phyloP scores from a whole-genome alignment of 2,888 invertebrate genomes.

The Agrotis ipsilon region DNA sequence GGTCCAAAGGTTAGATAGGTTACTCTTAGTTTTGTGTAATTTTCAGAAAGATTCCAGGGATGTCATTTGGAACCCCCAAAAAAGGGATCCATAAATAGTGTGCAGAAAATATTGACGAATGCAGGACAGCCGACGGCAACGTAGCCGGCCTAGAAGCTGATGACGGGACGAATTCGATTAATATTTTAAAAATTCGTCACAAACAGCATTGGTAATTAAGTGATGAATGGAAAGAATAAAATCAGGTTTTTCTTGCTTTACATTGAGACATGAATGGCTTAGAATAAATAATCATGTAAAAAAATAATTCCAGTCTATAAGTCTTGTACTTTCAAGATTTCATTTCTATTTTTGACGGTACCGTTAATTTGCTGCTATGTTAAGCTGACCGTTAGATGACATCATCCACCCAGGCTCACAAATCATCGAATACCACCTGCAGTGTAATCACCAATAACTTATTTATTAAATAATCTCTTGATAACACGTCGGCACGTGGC shows the following conservation, averaged over 20 bases:
- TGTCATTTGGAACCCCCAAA: no score
- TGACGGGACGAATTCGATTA: neutral
- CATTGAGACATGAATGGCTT: neutral
- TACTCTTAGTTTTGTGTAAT: no score
- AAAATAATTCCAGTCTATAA: no score
- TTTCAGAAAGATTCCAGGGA: neutral
- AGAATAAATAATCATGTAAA: no score
- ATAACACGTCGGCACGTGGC: constrained; percentile 32
- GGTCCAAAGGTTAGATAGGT: neutral
- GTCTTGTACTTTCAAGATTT: no score
- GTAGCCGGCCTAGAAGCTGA: neutral
- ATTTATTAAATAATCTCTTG: constrained; percentile 12
- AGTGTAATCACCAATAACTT: neutral
- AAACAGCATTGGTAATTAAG: neutral
- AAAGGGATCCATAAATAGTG: no score
- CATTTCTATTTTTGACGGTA: no score
- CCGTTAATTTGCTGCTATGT: constrained; percentile 4
- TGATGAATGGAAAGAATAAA: neutral
- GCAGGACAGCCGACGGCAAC: neutral
- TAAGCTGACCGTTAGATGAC: neutral
- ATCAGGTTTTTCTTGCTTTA: no score
- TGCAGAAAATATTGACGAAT: no score
- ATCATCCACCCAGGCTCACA: neutral
- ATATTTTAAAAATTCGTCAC: neutral
- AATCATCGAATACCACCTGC: neutral